These are phyloP conservation scores for Crenuchus spilurus DNA, from an alignment of 2,797 vertebrate species.

Conservation along the genomic window DNA sequence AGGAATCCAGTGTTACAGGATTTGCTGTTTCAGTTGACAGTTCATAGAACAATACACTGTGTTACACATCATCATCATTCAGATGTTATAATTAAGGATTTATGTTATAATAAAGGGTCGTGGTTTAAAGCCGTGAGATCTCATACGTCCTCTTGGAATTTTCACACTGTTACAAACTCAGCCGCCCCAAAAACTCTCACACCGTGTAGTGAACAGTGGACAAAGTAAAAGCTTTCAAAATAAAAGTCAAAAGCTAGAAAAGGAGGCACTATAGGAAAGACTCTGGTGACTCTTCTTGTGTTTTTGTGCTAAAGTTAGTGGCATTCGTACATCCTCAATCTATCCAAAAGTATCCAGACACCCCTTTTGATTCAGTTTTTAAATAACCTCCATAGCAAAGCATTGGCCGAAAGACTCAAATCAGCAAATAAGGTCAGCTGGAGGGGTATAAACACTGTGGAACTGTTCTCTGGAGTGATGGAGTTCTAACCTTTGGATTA, in stretches of 20 bases:
- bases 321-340: not conserved
- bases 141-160: not conserved
- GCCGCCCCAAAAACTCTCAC: not conserved
- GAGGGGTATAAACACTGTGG: too few relatives aligned
- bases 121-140: not conserved
- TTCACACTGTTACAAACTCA: not conserved
- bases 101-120: not conserved
- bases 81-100: constrained; percentile 11
- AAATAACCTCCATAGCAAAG: too few relatives aligned
- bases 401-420: too few relatives aligned
- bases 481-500: too few relatives aligned
- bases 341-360: too few relatives aligned
- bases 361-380: too few relatives aligned
- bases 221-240: not conserved
- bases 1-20: constrained; percentile 1
- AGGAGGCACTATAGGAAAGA: constrained; percentile 42
- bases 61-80: constrained; percentile 11
- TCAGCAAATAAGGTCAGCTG: too few relatives aligned
- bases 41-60: constrained; percentile 13
- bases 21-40: not conserved
- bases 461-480: too few relatives aligned
- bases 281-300: not conserved
- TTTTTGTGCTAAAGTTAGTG: constrained; percentile 16
- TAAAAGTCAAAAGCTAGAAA: not conserved
- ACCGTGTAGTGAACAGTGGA: not conserved